These are phyloP conservation scores for Dryobates pubescens DNA, from an alignment of 2,797 vertebrate genomes.

Conservation along the genomic window DNA sequence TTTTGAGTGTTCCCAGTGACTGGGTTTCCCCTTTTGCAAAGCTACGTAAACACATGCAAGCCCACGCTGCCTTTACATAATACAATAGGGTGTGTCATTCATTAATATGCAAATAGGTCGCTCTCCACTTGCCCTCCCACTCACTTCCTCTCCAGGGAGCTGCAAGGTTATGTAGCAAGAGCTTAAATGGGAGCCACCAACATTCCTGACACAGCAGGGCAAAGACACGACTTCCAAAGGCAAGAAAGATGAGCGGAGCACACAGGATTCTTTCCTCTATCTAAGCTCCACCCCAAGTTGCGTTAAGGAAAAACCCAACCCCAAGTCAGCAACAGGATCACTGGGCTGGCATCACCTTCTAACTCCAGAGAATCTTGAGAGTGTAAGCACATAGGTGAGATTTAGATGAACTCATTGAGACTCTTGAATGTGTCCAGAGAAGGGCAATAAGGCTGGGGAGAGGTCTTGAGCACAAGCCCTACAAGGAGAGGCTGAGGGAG, in stretches of 20 bases:
- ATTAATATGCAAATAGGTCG: conserved; percentile 63
- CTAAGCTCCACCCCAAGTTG: background rate
- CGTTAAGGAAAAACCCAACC: background rate
- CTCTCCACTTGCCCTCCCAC: conserved; percentile 52
- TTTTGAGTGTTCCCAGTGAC: conserved; percentile 13
- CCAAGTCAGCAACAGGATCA: conserved; percentile 24
- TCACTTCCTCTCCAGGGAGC: conserved; percentile 34
- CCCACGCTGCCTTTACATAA: conserved; percentile 13
- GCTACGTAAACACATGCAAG: conserved; percentile 30
- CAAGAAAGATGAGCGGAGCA: conserved; percentile 3
- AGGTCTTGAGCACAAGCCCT: no score
- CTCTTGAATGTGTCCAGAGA: no score
- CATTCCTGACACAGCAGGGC: conserved; percentile 37
- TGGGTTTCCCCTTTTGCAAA: conserved; percentile 25
- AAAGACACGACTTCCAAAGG: conserved; percentile 45
- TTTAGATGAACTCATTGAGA: background rate
- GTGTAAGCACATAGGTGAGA: background rate
- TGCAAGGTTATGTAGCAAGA: conserved; percentile 37
- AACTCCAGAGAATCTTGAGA: background rate
- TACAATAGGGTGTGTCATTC: background rate
- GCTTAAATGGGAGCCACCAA: conserved; percentile 45
- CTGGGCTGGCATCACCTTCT: background rate
- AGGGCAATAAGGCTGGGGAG: no score
- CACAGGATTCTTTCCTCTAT: background rate
- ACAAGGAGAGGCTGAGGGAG: no score